These are phyloP conservation scores for Caenorhabditis sinica DNA, from an alignment of 2,888 invertebrate genomes.

Conservation along the genomic window DNA sequence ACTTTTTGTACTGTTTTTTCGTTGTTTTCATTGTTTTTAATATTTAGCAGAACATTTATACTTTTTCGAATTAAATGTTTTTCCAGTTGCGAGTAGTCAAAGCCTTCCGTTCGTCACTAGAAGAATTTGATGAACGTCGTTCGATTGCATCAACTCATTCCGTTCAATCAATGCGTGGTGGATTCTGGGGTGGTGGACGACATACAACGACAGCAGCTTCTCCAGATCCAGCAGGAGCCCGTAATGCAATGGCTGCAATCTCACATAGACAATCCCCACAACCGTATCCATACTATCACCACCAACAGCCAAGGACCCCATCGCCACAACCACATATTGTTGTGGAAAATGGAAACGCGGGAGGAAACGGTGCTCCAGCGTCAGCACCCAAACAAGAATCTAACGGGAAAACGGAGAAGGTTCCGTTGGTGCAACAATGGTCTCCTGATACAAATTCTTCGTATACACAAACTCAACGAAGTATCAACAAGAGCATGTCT, in stretches of 20 bases:
- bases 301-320: conserved; percentile 78
- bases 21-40: conserved; percentile 19
- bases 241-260: conserved; percentile 73
- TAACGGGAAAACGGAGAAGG: conserved; percentile 70
- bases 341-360: conserved; percentile 77
- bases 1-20: conserved; percentile 32
- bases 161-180: conserved; percentile 85
- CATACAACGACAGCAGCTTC: conserved; percentile 70
- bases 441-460: conserved; percentile 74
- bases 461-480: conserved; percentile 68
- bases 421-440: conserved; percentile 83
- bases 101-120: conserved; percentile 99
- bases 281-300: conserved; percentile 82
- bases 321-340: conserved; percentile 79
- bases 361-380: conserved; percentile 16
- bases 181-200: conserved; percentile 67
- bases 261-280: conserved; percentile 79
- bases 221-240: conserved; percentile 71
- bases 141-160: conserved; percentile 98
- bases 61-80: conserved; percentile 7
- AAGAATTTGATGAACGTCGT: conserved; percentile 99
- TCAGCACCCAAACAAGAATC: conserved; percentile 16
- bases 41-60: background rate
- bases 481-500: conserved; percentile 82
- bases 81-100: conserved; percentile 98